Conservation (phyloP, 2,888 invertebrate species). For the Drosophila pseudotakahashii region DNA sequence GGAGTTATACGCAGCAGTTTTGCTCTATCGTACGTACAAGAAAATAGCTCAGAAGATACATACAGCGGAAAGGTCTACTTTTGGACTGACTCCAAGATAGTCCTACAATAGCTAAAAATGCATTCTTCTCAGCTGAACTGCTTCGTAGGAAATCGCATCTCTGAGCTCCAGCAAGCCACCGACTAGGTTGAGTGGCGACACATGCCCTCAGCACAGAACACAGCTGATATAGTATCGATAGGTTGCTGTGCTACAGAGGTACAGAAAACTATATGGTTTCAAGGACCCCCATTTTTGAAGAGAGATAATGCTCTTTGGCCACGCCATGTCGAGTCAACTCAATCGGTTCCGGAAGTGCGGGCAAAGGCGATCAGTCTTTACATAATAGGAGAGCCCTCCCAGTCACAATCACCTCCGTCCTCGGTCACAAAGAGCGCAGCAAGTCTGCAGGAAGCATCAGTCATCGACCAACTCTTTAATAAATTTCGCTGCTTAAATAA, state of each 20-base stretch:
- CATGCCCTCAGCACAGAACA: not conserved
- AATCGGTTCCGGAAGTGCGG: not conserved
- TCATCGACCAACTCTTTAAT: not conserved
- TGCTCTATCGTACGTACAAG: not conserved
- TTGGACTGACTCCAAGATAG: not conserved
- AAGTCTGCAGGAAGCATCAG: not conserved
- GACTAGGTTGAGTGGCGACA: too few species aligned
- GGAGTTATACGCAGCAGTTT: too few species aligned
- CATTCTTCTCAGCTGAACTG: not conserved
- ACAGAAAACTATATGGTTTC: not conserved
- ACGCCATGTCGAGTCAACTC: not conserved
- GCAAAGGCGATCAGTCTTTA: not conserved
- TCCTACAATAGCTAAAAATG: not conserved
- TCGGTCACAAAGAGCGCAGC: not conserved
- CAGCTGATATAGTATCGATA: not conserved
- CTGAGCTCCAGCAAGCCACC: not conserved
- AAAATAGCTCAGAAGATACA: conserved; percentile 2
- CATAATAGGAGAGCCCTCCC: not conserved
- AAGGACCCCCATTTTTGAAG: not conserved
- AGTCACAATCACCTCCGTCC: not conserved
- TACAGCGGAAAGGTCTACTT: not conserved
- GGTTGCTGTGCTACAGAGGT: not conserved
- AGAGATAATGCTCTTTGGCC: not conserved
- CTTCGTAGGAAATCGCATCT: not conserved
- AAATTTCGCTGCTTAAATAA: not conserved